Evolutionary conservation across 2,113 vertebrate genomes (phyloP), one percentile per base, ranked within the genome.

Genomic region (Tragelaphus strepsiceros): DNA sequence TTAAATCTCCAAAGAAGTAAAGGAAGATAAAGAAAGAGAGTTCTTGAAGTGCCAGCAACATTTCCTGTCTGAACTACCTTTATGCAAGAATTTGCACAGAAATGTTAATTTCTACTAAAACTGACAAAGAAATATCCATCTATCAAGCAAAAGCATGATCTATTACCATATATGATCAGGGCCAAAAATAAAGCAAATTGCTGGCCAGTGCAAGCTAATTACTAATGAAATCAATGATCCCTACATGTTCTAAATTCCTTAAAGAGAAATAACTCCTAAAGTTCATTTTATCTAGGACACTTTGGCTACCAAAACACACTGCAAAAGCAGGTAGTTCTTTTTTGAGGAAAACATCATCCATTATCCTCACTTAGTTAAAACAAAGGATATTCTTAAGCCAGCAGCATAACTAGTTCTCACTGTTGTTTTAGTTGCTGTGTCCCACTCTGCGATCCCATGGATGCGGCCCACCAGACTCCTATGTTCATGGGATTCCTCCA

Each of bases 41-140:
- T 92, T 92, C n/a, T 71, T 96, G 14, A 95, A 94, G 26, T 24
- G 30, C 56, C 58, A 97, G 26, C 24, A 93, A 56, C 14, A 80
- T 92, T 39, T 91, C 77, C 89, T 94, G 61, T 95, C 13, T 93
- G 39, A 96, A 93, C 51, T 81, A 94, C 26, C 53, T 91, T 77
- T 64, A 64, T 88, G 62, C 80, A 19, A 89, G 49, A 95, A 93
- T 53, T 58, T 83, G 46, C 43, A 94, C 78, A 58, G 88, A 84
- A 92, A 90, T 77, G 35, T n/a, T 92, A 83, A 86, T 58, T 88
- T 84, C 10, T 28, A 87, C n/a, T 91, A 67, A 96, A 83, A 94
- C 0, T 88, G 64, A 74, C 13, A 83, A 35, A 71, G 84, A 91
- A 94, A 82, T 32, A 95, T 30, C 17, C n/a, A 86, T 51, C 84